These are phyloP conservation scores for Orthosia gothica DNA, from an alignment of 2,888 invertebrate species.

Conservation along the genomic window DNA sequence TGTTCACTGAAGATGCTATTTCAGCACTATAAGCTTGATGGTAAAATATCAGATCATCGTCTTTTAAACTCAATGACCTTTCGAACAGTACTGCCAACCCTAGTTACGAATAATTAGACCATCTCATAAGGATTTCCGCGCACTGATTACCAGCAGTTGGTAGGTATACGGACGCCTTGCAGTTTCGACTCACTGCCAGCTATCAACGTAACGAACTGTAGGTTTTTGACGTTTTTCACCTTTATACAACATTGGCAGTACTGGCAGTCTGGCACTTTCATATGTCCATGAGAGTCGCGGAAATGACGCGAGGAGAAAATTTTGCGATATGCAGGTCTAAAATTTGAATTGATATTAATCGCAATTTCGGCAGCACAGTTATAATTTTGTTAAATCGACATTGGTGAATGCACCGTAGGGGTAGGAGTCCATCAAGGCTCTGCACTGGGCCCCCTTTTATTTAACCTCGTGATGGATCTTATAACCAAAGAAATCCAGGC, in stretches of 20 bases:
- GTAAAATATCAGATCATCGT: too few species aligned
- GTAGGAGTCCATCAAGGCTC: too few species aligned
- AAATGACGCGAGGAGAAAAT: conserved; percentile 27
- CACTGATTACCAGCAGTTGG: conserved; percentile 71
- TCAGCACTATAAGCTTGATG: neutral
- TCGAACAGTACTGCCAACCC: conserved; percentile 46
- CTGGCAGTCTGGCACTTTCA: conserved; percentile 43
- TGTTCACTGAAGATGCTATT: neutral
- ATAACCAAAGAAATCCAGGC: too few species aligned
- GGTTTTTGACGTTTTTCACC: conserved; percentile 46
- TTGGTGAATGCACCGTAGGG: too few species aligned
- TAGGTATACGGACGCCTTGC: conserved; percentile 57
- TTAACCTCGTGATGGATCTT: too few species aligned
- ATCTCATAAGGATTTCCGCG: conserved; percentile 69
- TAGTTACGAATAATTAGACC: conserved; percentile 64
- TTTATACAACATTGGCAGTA: conserved; percentile 41
- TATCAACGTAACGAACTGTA: conserved; percentile 17
- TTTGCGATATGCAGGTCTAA: conserved; percentile 18
- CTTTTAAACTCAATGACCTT: conserved; percentile 16
- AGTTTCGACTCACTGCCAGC: conserved; percentile 51
- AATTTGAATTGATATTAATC: conserved; percentile 5
- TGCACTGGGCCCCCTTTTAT: too few species aligned
- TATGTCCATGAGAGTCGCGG: neutral
- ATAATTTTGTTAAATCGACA: neutral
- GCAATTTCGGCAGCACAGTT: neutral